Base-by-base conservation (phyloP, 2,113 vertebrate genomes). In the Lonchura striata region DNA sequence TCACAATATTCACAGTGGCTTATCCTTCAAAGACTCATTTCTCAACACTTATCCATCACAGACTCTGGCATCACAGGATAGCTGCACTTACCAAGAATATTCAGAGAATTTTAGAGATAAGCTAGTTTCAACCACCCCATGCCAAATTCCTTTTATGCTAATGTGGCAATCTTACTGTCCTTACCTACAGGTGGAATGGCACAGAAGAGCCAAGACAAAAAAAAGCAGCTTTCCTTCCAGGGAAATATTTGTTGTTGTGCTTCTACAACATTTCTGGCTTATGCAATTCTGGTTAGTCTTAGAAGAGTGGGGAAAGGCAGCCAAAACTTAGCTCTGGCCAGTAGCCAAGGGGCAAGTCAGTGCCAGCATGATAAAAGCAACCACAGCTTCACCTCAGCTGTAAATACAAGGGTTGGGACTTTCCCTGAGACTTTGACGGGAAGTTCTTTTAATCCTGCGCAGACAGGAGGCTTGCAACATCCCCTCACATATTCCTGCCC, bases 381-480 rank as follows among this genome's bases (percentile, higher is more conserved):
- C 46, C 86, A 84, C 70, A 85, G 33, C 70, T 92, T 94, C 64
- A 74, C 8, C 47, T 90, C 90, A 76, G 90, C 86, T 86, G 88
- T 54, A 89, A 86, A 88, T 33, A 81, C 57, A 47, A 83, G 60
- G 50, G 66, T 77, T 82, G 92, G 97, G 96, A 92, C 69, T 97
- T 97, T 93, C 95, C 96, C 93, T 21, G 23, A 66, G 65, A 42
- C 46, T 76, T 50, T 84, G 78, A 82, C 19, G 7, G 96, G 96
- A 97, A 97, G 60, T 76, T 81, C 46, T 76, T 59, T 88, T 85
- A 80, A 80, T 52, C 13, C 63, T 0, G 0, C 6, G 1, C 49
- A 61, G 75, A 24, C 88, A 91, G 60, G 76, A 60, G 28, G 10
- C 88, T 97, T 97, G 96, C 95, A 88, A 96, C 93, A 96, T 93